Conservation (phyloP, 2,113 vertebrate species). For the Orientallactaga bullata region DNA sequence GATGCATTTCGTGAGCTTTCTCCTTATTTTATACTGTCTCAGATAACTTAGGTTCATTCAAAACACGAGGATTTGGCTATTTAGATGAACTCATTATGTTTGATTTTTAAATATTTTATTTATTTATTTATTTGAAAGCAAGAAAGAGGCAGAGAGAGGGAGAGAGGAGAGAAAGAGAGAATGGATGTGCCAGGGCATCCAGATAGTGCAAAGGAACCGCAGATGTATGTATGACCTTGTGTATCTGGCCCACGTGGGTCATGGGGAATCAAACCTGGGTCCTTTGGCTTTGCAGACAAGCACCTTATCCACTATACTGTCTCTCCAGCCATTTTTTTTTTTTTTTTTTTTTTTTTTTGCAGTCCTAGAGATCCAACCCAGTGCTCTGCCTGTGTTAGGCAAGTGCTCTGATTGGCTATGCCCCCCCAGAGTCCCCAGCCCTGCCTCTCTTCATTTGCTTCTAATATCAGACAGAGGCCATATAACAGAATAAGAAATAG, state of each 20-base stretch:
- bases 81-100: neutral
- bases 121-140: too few species aligned
- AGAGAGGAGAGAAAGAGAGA: too few species aligned
- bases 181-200: too few species aligned
- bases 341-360: neutral
- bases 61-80: neutral
- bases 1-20: neutral
- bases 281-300: too few species aligned
- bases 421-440: too few species aligned
- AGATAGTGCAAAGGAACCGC: too few species aligned
- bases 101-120: neutral
- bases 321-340: too few species aligned
- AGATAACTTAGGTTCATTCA: neutral
- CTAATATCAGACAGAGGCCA: conserved; percentile 1
- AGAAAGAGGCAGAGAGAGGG: too few species aligned
- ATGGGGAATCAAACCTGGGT: too few species aligned
- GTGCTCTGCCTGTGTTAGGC: neutral
- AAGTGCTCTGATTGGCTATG: neutral
- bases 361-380: neutral
- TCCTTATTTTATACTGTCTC: neutral
- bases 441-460: neutral
- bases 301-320: too few species aligned
- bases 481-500: neutral
- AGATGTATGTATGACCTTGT: too few species aligned
- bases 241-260: too few species aligned